These are phyloP conservation scores for Hymenochirus boettgeri DNA, from an alignment of 2,113 vertebrate species.

Conservation along the genomic window DNA sequence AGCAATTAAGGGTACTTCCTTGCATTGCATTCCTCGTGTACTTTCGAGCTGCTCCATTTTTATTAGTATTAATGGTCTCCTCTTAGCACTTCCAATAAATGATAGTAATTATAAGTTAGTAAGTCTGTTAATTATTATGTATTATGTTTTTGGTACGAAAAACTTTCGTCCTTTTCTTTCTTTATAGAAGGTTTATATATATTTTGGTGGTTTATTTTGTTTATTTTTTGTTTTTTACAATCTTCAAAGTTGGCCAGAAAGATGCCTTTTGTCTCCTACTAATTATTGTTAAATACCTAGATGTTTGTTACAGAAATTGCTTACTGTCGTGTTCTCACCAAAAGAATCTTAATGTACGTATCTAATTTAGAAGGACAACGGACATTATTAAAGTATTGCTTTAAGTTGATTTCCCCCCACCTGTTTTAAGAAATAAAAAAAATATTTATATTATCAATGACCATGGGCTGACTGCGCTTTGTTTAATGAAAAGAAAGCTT, in stretches of 20 bases:
- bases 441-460: not conserved
- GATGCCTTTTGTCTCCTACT: conserved; percentile 72
- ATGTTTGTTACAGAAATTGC: conserved; percentile 67
- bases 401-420: conserved; percentile 18
- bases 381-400: conserved; percentile 16
- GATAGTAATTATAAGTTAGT: too few species aligned
- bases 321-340: conserved; percentile 27
- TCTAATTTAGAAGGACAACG: conserved; percentile 26
- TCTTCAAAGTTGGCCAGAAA: not conserved
- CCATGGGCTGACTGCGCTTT: too few species aligned
- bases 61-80: too few species aligned
- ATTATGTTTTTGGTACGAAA: not conserved
- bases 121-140: too few species aligned
- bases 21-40: too few species aligned
- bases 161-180: not conserved
- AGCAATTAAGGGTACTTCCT: too few species aligned
- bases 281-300: conserved; percentile 80
- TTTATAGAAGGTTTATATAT: not conserved
- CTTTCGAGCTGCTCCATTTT: too few species aligned
- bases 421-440: conserved; percentile 29
- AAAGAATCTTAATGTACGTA: conserved; percentile 19
- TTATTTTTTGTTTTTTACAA: not conserved
- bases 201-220: conserved; percentile 16
- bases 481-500: too few species aligned
- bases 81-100: too few species aligned